phyloP scores from a whole-genome alignment of 2,797 vertebrate genomes.

The Astyanax mexicanus region DNA sequence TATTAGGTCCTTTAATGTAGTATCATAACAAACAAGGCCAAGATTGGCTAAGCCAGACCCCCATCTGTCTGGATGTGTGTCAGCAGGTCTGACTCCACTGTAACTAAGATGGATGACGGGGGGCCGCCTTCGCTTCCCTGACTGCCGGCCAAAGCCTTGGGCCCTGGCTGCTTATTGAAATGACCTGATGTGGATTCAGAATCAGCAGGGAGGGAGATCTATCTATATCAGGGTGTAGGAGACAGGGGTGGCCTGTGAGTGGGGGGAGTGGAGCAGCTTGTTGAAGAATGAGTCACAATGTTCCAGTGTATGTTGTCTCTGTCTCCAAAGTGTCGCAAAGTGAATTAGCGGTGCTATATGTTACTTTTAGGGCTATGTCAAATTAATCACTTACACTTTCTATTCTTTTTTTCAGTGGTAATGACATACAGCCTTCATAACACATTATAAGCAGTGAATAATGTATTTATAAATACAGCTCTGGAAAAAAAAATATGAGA shows the following conservation, averaged over 20 bases:
- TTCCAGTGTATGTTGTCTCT: not conserved
- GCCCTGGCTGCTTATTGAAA: slow-evolving; percentile 69
- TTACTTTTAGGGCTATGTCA: no score
- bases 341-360: not conserved
- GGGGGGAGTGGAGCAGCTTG: slow-evolving; percentile 19
- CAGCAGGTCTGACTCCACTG: slow-evolving; percentile 68
- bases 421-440: no score
- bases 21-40: slow-evolving; percentile 71
- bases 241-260: slow-evolving; percentile 40
- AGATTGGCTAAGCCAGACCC: slow-evolving; percentile 57
- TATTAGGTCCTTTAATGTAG: slow-evolving; percentile 75
- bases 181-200: slow-evolving; percentile 79
- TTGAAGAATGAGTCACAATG: slow-evolving; percentile 23
- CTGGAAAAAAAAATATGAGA: no score
- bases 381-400: no score
- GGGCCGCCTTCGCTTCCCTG: slow-evolving; percentile 15
- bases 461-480: no score
- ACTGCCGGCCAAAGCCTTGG: slow-evolving; percentile 41
- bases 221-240: slow-evolving; percentile 73
- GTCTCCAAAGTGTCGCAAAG: no score
- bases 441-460: no score
- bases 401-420: no score
- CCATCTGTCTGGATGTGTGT: slow-evolving; percentile 63
- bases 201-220: slow-evolving; percentile 71
- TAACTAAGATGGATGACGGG: slow-evolving; percentile 81